Conservation (phyloP, 2,797 vertebrate species). For the Cyclura pinguis region DNA sequence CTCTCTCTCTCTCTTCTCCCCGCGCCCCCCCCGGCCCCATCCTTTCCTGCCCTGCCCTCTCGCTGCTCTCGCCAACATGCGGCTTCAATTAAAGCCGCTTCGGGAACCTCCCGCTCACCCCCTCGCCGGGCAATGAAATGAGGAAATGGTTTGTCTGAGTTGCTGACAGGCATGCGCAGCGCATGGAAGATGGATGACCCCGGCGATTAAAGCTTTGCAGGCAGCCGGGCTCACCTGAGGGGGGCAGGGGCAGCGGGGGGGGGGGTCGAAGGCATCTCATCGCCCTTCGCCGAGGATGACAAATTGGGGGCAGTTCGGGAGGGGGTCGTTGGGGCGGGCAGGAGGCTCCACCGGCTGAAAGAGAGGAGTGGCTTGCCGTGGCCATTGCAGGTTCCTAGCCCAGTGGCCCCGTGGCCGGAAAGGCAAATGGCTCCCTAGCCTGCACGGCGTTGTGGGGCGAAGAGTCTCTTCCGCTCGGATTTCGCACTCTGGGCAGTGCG, state of each 20-base stretch:
- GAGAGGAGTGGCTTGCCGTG: too few relatives aligned
- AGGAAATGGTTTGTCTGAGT: slow-evolving; percentile 90
- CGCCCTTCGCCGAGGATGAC: background rate
- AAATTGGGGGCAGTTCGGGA: slow-evolving; percentile 23
- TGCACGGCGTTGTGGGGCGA: too few relatives aligned
- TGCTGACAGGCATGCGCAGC: slow-evolving; percentile 85
- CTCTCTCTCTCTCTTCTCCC: too few relatives aligned
- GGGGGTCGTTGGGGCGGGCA: background rate
- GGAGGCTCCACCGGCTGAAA: too few relatives aligned
- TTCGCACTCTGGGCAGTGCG: too few relatives aligned
- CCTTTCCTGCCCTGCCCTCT: background rate
- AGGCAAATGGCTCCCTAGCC: too few relatives aligned
- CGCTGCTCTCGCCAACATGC: slow-evolving; percentile 62
- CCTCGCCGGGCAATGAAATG: slow-evolving; percentile 80
- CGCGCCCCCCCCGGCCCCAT: background rate
- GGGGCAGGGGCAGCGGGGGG: slow-evolving; percentile 73
- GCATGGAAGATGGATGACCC: slow-evolving; percentile 88
- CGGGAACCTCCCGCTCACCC: slow-evolving; percentile 67
- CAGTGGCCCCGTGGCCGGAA: too few relatives aligned
- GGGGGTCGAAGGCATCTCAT: background rate
- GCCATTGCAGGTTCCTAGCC: too few relatives aligned
- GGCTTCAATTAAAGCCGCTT: slow-evolving; percentile 76
- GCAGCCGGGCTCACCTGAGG: slow-evolving; percentile 88
- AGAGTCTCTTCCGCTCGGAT: too few relatives aligned
- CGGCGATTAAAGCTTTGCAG: slow-evolving; percentile 87